Evolutionary conservation across 1,140 invertebrate species (phyloP), one percentile per base, ranked within the genome.

Genomic region (Protaetia brevitarsis): DNA sequence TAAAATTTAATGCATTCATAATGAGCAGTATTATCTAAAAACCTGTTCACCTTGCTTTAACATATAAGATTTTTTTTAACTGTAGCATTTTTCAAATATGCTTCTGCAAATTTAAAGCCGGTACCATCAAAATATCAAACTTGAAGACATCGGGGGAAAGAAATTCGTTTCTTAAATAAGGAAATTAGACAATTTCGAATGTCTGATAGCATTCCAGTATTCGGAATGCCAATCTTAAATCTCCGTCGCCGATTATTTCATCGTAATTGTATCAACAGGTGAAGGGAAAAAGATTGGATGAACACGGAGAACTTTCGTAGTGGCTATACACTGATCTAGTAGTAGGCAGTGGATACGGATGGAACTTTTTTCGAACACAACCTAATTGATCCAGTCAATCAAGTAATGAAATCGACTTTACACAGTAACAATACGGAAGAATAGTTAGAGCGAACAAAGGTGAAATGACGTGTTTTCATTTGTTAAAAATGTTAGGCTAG

Each of bases 181-280:
- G 63, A 64, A 64, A 64, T 64, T 64, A 56, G 13, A 13, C 63
- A 64, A 64, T 64, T 64, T 64, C 63, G 41, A 51, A 51, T 10
- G 13, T 16, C 19, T 51, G 41, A 51, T 51, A 23, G 19, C 41
- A 6, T 51, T 51, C 19, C 41, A 5, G 26, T 51, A 51, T 51
- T 51, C 41, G 26, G 41, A 21, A 51, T 51, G 6, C 4, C 19
- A 26, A 51, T 51, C 41, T 51, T 51, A 51, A 51, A 51, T 51
- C 41, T 51, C 41, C 41, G 41, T 51, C 41, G 13, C 26, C 41
- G 41, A 51, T 51, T 51, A 51, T 51, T 51, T 51, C 41, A 10
- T 10, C 19, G 41, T 51, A 51, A 51, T 51, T 51, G 19, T 23
- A 51, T 51, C 41, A 51, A 51, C 41, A 51, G 41, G 41, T 51